Percentiles rank a stretch among this genome's conserved stretches.
Conservation (phyloP, 1,140 invertebrate genomes). For the Drosophila biarmipes region DNA sequence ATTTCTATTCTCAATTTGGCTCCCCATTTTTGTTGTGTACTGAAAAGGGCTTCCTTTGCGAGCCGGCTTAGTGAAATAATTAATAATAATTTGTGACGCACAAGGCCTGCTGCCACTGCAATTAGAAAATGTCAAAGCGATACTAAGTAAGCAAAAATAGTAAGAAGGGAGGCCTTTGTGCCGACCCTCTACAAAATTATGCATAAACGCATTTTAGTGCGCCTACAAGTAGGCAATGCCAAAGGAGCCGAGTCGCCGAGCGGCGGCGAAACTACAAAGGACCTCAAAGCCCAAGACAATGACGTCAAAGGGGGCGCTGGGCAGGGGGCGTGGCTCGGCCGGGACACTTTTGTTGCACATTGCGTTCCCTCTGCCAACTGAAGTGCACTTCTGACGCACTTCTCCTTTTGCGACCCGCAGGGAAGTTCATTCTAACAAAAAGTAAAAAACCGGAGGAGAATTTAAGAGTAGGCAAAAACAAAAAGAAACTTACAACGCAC, state of each 20-base stretch:
- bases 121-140: constrained; percentile 56
- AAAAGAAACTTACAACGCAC: constrained; percentile 51
- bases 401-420: constrained; percentile 46
- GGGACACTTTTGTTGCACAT: constrained; percentile 56
- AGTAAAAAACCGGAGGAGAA: constrained; percentile 36
- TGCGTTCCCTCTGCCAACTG: constrained; percentile 68
- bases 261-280: constrained; percentile 72
- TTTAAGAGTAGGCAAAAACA: constrained; percentile 30
- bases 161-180: constrained; percentile 1
- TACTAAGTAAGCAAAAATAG: constrained; percentile 10
- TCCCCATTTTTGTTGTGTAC: constrained; percentile 14
- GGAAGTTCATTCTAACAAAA: constrained; percentile 38
- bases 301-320: background rate
- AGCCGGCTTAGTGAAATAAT: constrained; percentile 50
- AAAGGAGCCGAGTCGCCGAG: constrained; percentile 25
- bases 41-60: background rate
- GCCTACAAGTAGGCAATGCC: constrained; percentile 76
- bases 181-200: constrained; percentile 65
- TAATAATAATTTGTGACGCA: constrained; percentile 72
- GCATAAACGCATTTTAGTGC: constrained; percentile 81
- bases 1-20: background rate
- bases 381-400: constrained; percentile 78
- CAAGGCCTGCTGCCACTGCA: constrained; percentile 51
- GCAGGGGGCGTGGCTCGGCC: background rate
- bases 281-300: constrained; percentile 46